phyloP scores from a whole-genome alignment of 2,888 invertebrate genomes.

The Nomada lathburiana region DNA sequence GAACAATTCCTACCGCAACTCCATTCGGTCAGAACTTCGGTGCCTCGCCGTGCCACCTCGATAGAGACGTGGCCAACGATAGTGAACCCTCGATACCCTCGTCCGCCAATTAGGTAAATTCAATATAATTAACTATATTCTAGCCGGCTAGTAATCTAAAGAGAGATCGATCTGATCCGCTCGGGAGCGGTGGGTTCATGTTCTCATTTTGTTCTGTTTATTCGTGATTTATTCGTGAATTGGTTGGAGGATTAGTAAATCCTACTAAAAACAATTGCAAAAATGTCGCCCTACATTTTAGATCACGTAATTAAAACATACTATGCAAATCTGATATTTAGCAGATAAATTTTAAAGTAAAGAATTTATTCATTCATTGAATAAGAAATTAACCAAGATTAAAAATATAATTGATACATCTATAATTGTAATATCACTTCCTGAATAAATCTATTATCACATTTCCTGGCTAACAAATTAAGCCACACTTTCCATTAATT shows the following conservation, averaged over 20 bases:
- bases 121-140: slow-evolving; percentile 78
- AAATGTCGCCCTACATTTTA: no score
- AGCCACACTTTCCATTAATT: no score
- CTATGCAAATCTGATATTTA: background rate
- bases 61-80: slow-evolving; percentile 62
- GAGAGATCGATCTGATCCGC: slow-evolving; percentile 46
- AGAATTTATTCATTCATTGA: no score
- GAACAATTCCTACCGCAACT: background rate
- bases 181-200: slow-evolving; percentile 12
- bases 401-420: no score
- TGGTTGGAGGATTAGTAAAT: background rate
- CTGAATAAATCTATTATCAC: no score
- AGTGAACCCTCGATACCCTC: slow-evolving; percentile 63
- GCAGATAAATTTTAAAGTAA: no score
- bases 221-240: background rate
- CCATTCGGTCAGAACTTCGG: slow-evolving; percentile 38
- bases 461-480: no score
- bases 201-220: background rate
- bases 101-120: slow-evolving; percentile 76
- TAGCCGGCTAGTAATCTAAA: slow-evolving; percentile 55
- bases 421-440: no score
- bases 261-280: background rate
- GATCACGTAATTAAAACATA: background rate
- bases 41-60: slow-evolving; percentile 35
- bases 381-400: no score